Evolutionary conservation across 2,888 invertebrate species (phyloP).

Genomic region (Melipona bicolor): DNA sequence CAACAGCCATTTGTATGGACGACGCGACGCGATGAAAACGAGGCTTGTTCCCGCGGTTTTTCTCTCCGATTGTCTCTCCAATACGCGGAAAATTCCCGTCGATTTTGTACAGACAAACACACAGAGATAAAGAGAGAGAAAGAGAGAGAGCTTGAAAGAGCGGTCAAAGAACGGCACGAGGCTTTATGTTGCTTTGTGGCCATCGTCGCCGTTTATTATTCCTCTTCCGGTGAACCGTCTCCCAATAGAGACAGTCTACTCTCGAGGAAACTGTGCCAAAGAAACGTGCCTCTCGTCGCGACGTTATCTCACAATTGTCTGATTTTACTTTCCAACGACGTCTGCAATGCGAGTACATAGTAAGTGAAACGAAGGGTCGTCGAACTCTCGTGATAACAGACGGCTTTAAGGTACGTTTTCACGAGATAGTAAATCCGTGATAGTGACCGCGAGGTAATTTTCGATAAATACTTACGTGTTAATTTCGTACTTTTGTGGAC

Average conservation of each 20-base stretch:
- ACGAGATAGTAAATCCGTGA: background rate
- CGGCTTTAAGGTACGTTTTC: background rate
- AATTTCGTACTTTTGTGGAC: no score
- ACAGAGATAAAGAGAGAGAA: background rate
- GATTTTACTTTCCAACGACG: background rate
- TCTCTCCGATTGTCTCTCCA: background rate
- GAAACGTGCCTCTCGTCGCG: background rate
- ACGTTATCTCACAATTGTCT: background rate
- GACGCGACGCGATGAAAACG: constrained; percentile 11
- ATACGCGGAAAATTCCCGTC: background rate
- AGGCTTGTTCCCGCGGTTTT: constrained; percentile 8
- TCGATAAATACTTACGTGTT: no score
- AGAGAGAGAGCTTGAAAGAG: background rate
- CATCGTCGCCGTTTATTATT: constrained; percentile 12
- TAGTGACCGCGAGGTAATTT: no score
- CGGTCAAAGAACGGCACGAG: background rate
- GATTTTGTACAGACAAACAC: background rate
- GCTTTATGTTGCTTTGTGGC: background rate
- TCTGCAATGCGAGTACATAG: background rate
- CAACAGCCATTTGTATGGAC: background rate
- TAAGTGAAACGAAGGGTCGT: background rate
- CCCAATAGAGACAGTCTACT: background rate
- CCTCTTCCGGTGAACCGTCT: constrained; percentile 8
- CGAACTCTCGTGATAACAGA: constrained; percentile 5
- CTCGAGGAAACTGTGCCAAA: constrained; percentile 8